phyloP scores from a whole-genome alignment of 2,888 invertebrate genomes.

The Athalia rosae region DNA sequence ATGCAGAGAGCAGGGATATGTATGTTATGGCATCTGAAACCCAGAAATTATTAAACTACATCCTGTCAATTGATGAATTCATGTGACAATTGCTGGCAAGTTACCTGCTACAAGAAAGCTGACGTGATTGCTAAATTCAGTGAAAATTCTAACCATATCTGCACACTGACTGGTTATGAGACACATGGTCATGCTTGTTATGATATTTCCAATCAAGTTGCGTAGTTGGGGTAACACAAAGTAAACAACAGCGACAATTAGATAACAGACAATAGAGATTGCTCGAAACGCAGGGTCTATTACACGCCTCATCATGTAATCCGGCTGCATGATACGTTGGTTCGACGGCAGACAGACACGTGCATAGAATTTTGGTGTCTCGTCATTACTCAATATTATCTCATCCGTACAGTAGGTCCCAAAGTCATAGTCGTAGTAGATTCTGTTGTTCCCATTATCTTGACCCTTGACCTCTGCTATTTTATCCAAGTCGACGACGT shows the following conservation, averaged over 20 bases:
- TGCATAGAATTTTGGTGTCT: slow-evolving; percentile 80
- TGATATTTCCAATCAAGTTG: slow-evolving; percentile 89
- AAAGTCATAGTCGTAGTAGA: slow-evolving; percentile 82
- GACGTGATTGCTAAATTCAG: slow-evolving; percentile 86
- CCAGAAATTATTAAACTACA: background rate
- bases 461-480: slow-evolving; percentile 67
- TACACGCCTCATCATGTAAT: slow-evolving; percentile 84
- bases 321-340: slow-evolving; percentile 83
- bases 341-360: slow-evolving; percentile 84
- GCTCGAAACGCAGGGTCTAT: slow-evolving; percentile 86
- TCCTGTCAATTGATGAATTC: slow-evolving; percentile 9
- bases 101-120: slow-evolving; percentile 88
- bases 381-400: slow-evolving; percentile 76
- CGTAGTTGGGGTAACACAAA: slow-evolving; percentile 88
- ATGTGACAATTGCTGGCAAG: slow-evolving; percentile 48
- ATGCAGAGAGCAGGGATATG: slow-evolving; percentile 85
- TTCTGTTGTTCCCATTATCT: slow-evolving; percentile 68
- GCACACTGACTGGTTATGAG: slow-evolving; percentile 86
- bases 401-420: slow-evolving; percentile 90
- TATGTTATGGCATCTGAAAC: slow-evolving; percentile 85
- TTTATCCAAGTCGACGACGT: slow-evolving; percentile 64
- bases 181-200: slow-evolving; percentile 87
- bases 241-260: slow-evolving; percentile 85
- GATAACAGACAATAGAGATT: slow-evolving; percentile 81
- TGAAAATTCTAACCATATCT: slow-evolving; percentile 86